Base-by-base conservation (phyloP, 2,113 vertebrate genomes). In the Nothoprocta perdicaria region DNA sequence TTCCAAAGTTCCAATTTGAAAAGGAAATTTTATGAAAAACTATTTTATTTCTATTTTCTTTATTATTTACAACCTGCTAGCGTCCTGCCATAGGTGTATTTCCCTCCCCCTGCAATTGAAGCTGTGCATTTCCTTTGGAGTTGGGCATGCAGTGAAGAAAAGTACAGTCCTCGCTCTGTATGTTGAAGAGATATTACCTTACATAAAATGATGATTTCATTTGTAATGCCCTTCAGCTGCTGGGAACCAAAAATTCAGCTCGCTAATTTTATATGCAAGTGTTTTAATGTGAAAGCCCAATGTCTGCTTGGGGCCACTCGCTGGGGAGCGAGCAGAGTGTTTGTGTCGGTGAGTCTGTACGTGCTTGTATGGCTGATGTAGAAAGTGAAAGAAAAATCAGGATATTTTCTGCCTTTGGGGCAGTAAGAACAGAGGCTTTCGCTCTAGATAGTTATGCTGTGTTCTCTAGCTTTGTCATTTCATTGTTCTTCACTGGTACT, bases 401-500 rank as follows among this genome's bases (percentile, higher is more conserved):
- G 75, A 66, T 33, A n/a, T 84, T 38, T 6, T 29, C 9, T 71
- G 29, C 52, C n/a, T 60, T 46, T 46, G 58, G 24, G 33, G 18
- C 45, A 79, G 21, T n/a, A 27, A 29, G 55, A 68, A 11, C 0
- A 4, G 1, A 15, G 1, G 12, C 4, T 72, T 62, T 24, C 58
- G 27, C 31, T 31, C 0, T 29, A 24, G 63, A 27, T 46, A 52
- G 21, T 55, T 55, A 35, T 8, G 19, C 21, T 66, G 1, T 1
- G 1, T 11, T 88, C 76, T 63, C 18, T 45, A 29, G 6, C 23
- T 11, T 4, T 41, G 29, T 35, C 43, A 61, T 27, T 14, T 83
- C 29, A 11, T 16, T 76, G 40, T n/a, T 45, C 6, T 78, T 78
- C 45, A 4, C 8, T 68, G 12, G 41, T 18, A 18, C 29, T 69